Base-by-base conservation (phyloP, 2,797 vertebrate species). In the Labroides dimidiatus region DNA sequence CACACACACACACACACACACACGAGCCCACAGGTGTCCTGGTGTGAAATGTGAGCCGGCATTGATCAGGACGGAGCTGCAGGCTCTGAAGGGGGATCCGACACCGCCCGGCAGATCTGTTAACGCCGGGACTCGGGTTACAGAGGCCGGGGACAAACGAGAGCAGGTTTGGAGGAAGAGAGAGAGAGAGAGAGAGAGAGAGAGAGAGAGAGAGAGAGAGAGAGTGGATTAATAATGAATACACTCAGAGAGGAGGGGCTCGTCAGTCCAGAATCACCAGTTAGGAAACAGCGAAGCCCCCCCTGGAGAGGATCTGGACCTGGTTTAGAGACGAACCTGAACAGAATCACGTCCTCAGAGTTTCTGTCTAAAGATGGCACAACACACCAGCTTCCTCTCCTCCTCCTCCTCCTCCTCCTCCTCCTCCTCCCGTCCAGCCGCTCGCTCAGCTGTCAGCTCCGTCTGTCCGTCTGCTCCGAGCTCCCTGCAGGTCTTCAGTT, bases 171-270 rank as follows among this genome's bases (percentile, higher is more conserved):
- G n/a, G n/a, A n/a, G n/a, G n/a, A n/a, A n/a, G n/a, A n/a, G n/a
- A n/a, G n/a, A n/a, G n/a, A n/a, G n/a, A n/a, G n/a, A n/a, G n/a
- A n/a, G n/a, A n/a, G n/a, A 10, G 50, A 47, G 69, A 68, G 80
- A 64, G 37, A 71, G 74, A 15, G 58, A 81, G 73, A 59, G 69
- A n/a, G n/a, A n/a, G n/a, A n/a, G n/a, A n/a, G n/a, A n/a, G n/a
- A n/a, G n/a, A n/a, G n/a, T n/a, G n/a, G 41, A 74, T 87, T 64
- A 85, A 85, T 87, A 84, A 85, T 84, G 75, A 74, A 89, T 77
- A 44, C 16, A n/a, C n/a, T n/a, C n/a, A n/a, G n/a, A n/a, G n/a
- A n/a, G n/a, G n/a, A n/a, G n/a, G n/a, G n/a, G n/a, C n/a, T n/a
- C n/a, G n/a, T n/a, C n/a, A n/a, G n/a, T n/a, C n/a, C n/a, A n/a